phyloP scores from a whole-genome alignment of 1,140 invertebrate genomes.

The Apis dorsata region DNA sequence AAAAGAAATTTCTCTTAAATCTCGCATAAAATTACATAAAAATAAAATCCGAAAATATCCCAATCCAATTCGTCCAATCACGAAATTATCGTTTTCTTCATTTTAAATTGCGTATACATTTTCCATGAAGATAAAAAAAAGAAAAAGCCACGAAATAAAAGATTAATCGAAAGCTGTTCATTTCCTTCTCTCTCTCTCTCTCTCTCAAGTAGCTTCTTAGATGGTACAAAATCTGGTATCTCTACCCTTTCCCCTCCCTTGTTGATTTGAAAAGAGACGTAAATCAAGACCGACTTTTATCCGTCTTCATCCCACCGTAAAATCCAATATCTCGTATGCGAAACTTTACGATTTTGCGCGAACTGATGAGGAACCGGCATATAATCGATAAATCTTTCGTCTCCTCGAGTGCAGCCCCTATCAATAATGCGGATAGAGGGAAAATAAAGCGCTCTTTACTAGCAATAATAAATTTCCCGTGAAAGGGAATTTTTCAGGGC shows the following conservation, averaged over 20 bases:
- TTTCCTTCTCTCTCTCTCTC: neutral
- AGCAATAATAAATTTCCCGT: slow-evolving; percentile 25
- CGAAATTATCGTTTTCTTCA: no score
- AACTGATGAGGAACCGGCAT: slow-evolving; percentile 8
- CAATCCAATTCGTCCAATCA: no score
- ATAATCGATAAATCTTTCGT: slow-evolving; percentile 24
- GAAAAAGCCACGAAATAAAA: neutral
- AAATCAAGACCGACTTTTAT: slow-evolving; percentile 18
- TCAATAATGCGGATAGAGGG: slow-evolving; percentile 3
- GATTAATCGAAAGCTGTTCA: neutral
- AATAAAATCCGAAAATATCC: no score
- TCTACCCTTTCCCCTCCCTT: neutral
- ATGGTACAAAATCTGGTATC: neutral
- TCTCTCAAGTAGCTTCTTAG: neutral
- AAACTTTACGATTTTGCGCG: slow-evolving; percentile 30
- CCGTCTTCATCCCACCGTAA: slow-evolving; percentile 8
- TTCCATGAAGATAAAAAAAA: no score
- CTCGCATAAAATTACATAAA: no score
- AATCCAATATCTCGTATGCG: slow-evolving; percentile 23
- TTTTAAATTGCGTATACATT: no score
- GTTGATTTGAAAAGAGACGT: neutral
- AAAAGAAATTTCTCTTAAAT: no score
- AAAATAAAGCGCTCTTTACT: slow-evolving; percentile 18
- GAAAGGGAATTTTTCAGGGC: slow-evolving; percentile 5
- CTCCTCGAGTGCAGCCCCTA: neutral